Evolutionary conservation across 2,797 vertebrate species (phyloP).

Genomic region (Oreochromis mossambicus): DNA sequence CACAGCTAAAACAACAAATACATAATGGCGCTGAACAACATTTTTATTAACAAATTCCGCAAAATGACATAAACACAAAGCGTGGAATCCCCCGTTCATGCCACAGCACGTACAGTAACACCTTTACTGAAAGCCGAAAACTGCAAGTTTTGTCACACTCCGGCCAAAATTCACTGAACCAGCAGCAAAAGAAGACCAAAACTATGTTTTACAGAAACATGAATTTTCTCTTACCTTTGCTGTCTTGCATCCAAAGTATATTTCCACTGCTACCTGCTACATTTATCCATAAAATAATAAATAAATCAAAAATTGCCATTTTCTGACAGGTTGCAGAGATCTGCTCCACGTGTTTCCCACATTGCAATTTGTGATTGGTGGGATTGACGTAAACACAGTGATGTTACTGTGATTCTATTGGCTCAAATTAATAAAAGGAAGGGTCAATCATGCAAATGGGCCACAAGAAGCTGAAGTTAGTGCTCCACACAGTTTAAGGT

Average conservation of each 20-base stretch:
- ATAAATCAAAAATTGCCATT: accelerated
- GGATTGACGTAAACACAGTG: neutral
- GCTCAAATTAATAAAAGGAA: neutral
- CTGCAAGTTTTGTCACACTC: neutral
- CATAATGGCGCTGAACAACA: neutral
- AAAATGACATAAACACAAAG: neutral
- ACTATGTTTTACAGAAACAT: neutral
- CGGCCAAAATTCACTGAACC: neutral
- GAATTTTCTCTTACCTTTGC: neutral
- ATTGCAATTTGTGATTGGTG: neutral
- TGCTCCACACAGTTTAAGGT: neutral
- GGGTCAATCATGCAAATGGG: neutral
- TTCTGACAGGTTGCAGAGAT: neutral
- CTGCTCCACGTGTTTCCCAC: neutral
- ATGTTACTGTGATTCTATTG: neutral
- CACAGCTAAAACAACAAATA: neutral
- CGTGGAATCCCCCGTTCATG: neutral
- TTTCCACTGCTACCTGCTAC: neutral
- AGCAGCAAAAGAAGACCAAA: neutral
- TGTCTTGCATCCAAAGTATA: neutral
- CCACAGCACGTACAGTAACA: neutral
- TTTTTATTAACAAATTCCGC: neutral
- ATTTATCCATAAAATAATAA: neutral
- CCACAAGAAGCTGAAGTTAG: neutral
- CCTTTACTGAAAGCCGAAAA: neutral